Evolutionary conservation across 2,888 invertebrate species (phyloP).

Genomic region (Rapana venosa): DNA sequence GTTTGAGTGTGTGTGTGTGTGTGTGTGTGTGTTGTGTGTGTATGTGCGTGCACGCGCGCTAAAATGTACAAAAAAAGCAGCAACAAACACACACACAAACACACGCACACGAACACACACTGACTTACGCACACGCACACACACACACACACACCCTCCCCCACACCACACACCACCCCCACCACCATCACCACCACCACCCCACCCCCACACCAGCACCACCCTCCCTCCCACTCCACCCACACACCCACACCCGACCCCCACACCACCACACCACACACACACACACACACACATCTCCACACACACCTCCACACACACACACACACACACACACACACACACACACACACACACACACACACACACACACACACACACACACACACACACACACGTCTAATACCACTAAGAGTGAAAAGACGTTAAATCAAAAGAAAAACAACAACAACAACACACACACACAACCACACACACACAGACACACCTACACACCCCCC

Average conservation of each 20-base stretch:
- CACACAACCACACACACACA: no score
- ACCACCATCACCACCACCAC: neutral
- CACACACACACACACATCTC: neutral
- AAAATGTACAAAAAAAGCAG: no score
- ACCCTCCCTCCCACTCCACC: neutral
- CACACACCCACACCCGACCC: neutral
- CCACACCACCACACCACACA: neutral
- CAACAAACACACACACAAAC: no score
- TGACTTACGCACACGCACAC: neutral
- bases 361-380: neutral
- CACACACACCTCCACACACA: constrained; percentile 10
- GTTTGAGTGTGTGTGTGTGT: neutral
- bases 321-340: neutral
- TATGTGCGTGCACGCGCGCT: neutral
- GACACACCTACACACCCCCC: no score
- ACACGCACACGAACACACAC: neutral
- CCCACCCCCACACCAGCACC: no score
- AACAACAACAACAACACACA: no score
- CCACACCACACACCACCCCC: neutral
- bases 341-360: constrained; percentile 6
- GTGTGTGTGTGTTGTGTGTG: neutral
- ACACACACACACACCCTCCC: neutral
- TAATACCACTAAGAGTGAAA: no score
- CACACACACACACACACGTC: constrained; percentile 7
- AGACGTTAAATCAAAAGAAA: no score